Evolutionary conservation across 1,140 invertebrate species (phyloP).

Genomic region (Platorchestia sp.): DNA sequence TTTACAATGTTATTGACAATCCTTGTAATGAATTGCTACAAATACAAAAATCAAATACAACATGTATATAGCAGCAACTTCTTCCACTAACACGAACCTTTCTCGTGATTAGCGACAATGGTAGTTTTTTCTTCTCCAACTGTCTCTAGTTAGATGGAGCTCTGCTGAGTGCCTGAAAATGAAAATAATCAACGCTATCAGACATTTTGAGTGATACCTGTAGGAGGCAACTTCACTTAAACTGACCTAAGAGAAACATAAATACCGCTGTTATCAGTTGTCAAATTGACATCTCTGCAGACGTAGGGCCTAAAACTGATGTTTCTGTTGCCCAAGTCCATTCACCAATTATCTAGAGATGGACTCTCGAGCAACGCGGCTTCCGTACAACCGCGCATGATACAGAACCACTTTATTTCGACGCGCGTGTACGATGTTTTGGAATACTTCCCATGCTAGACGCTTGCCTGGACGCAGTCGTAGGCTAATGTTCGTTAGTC

Average conservation of each 20-base stretch:
- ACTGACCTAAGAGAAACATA: background rate
- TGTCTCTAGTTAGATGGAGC: background rate
- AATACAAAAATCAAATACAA: no score
- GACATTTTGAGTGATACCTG: background rate
- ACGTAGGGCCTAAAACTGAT: background rate
- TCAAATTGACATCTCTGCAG: slow-evolving; percentile 33
- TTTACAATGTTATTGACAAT: background rate
- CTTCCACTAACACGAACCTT: no score
- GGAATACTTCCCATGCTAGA: background rate
- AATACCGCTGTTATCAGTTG: background rate
- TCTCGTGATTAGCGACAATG: background rate
- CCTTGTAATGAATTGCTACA: no score
- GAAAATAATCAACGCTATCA: background rate
- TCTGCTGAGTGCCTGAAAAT: background rate
- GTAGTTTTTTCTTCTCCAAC: background rate
- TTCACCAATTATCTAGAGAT: background rate
- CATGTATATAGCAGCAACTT: no score
- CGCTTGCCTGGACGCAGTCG: background rate
- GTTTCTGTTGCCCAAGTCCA: background rate
- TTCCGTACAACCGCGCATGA: background rate
- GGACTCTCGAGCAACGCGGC: background rate
- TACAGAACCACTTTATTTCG: background rate
- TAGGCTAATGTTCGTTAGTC: background rate
- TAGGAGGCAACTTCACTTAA: slow-evolving; percentile 23
- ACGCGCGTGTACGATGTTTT: background rate